These are phyloP conservation scores for Stenoptilia bipunctidactyla DNA, from an alignment of 2,888 invertebrate genomes.

Conservation along the genomic window DNA sequence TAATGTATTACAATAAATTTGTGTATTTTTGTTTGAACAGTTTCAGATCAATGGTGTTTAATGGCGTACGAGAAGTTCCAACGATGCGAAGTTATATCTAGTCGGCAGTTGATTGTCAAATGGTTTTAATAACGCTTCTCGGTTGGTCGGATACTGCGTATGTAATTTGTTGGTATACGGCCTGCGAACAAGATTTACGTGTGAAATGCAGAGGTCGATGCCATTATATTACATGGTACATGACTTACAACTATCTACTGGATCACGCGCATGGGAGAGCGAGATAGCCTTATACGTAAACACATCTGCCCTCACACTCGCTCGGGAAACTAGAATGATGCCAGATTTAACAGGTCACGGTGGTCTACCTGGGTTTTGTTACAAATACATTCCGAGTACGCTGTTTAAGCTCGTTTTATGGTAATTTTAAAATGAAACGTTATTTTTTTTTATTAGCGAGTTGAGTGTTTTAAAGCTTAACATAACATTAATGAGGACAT, in stretches of 20 bases:
- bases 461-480: neutral
- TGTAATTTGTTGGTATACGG: conserved; percentile 38
- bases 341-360: neutral
- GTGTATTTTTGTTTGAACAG: conserved; percentile 5
- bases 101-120: conserved; percentile 55
- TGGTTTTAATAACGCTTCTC: conserved; percentile 59
- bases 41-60: conserved; percentile 23
- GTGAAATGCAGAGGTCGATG: conserved; percentile 51
- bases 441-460: neutral
- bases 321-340: no score
- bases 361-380: neutral
- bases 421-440: neutral
- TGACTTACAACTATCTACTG: neutral
- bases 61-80: conserved; percentile 27
- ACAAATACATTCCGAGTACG: conserved; percentile 1
- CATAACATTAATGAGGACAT: no score
- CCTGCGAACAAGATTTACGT: conserved; percentile 47
- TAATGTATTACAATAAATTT: no score
- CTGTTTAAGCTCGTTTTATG: neutral
- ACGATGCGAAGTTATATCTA: conserved; percentile 36
- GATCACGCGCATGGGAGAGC: neutral
- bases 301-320: no score
- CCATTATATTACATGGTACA: conserved; percentile 16
- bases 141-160: conserved; percentile 29
- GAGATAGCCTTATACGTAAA: neutral